Conservation (phyloP, 2,888 invertebrate genomes). For the Epinotia bilunana region DNA sequence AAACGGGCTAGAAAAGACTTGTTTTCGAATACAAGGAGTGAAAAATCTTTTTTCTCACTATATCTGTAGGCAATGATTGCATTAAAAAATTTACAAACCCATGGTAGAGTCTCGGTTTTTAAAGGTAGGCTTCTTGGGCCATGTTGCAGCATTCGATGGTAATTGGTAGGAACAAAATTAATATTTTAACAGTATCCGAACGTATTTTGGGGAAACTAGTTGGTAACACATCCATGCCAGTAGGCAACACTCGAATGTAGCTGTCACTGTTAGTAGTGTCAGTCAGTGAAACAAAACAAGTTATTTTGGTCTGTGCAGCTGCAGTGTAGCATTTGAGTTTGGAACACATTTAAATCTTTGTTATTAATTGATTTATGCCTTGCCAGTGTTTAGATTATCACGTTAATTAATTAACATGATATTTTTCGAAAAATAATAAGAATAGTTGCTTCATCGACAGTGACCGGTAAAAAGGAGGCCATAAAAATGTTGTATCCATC, state of each 20-base stretch:
- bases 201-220: not conserved
- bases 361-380: not conserved
- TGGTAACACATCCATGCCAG: too few relatives aligned
- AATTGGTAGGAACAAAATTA: not conserved
- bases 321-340: not conserved
- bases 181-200: not conserved
- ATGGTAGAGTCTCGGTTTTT: too few relatives aligned
- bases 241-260: not conserved
- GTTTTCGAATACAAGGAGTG: too few relatives aligned
- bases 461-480: slow-evolving; percentile 26
- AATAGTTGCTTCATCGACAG: not conserved
- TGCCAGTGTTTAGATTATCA: slow-evolving; percentile 1
- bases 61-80: too few relatives aligned
- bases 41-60: too few relatives aligned
- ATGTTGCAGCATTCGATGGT: too few relatives aligned
- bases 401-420: slow-evolving; percentile 3
- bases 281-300: not conserved
- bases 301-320: not conserved
- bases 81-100: too few relatives aligned
- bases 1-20: too few relatives aligned
- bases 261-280: too few relatives aligned
- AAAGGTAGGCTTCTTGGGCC: too few relatives aligned
- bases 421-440: not conserved
- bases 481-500: slow-evolving; percentile 13
- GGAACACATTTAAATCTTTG: not conserved